Base-by-base conservation (phyloP, 2,888 invertebrate species). In the Apamea sordens region DNA sequence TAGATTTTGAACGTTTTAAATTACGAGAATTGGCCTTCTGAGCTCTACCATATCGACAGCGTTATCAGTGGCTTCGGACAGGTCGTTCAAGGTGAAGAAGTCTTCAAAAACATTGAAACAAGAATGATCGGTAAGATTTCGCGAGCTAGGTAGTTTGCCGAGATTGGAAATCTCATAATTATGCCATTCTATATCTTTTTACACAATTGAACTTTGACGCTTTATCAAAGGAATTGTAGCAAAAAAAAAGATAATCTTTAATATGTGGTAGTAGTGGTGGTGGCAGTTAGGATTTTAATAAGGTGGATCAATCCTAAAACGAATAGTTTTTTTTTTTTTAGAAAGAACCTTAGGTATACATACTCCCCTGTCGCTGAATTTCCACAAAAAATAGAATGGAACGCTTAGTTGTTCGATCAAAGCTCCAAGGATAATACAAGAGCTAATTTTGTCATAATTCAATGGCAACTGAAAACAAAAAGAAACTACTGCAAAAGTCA, bases 311-410 rank as follows among this genome's bases (percentile, higher is more conserved):
- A 21, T 41, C n/a, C 28, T 73, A 15, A 65, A 44, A 67, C 24
- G 1, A 32, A 32, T 68, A 15, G 10, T 44, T 72, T 0, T 13
- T 44, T 44, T n/a, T n/a, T n/a, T 28, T 28, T 28, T 41, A 8
- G 8, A 28, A 28, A 61, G 11, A 72, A 64, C 44, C 3, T 72
- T 21, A n/a, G n/a, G n/a, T n/a, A 7, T 13, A 2, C 7, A 13
- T 13, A 7, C n/a, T 15, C 15, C 47, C 15, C 5, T 15, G 56
- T 72, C 28, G 32, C 11, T 70, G 18, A 69, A 69, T 69, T 7
- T 32, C 24, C n/a, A 47, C 24, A 11, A 18, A 47, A 73, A 71
- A n/a, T 47, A 47, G 24, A 71, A 73, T 71, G 8, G 36, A 73
- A n/a, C 13, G 32, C 44, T 44, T 67, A 44, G 67, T 73, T 13